Evolutionary conservation across 2,797 vertebrate genomes (phyloP).

Genomic region (Poeciliopsis gracilis): DNA sequence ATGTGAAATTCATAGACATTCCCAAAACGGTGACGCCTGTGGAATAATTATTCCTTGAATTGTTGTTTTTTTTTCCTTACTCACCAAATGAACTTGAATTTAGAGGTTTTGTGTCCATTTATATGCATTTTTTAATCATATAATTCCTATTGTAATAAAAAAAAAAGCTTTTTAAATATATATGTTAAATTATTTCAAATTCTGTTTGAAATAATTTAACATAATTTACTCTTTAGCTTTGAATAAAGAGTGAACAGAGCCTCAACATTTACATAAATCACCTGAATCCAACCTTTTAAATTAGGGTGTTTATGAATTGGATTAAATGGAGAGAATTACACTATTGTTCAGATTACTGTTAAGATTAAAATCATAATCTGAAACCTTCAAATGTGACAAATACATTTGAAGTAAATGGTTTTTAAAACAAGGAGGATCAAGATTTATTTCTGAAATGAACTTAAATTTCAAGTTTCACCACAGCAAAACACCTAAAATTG

Average conservation of each 20-base stretch:
- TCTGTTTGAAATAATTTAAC: background rate
- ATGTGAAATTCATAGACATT: background rate
- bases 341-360: background rate
- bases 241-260: background rate
- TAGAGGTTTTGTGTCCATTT: background rate
- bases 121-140: background rate
- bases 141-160: no score
- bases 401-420: background rate
- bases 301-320: background rate
- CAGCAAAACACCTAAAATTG: background rate
- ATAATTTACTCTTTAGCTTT: background rate
- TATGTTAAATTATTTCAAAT: background rate
- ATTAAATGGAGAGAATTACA: background rate
- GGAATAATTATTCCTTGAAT: background rate
- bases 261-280: background rate
- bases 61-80: background rate
- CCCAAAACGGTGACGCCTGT: background rate
- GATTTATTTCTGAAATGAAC: background rate
- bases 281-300: background rate
- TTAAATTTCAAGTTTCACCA: background rate
- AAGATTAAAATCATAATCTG: background rate
- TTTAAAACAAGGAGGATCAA: no score
- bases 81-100: background rate
- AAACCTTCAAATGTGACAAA: background rate
- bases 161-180: background rate